Conservation (phyloP, 2,797 vertebrate species). For the Characodon lateralis region DNA sequence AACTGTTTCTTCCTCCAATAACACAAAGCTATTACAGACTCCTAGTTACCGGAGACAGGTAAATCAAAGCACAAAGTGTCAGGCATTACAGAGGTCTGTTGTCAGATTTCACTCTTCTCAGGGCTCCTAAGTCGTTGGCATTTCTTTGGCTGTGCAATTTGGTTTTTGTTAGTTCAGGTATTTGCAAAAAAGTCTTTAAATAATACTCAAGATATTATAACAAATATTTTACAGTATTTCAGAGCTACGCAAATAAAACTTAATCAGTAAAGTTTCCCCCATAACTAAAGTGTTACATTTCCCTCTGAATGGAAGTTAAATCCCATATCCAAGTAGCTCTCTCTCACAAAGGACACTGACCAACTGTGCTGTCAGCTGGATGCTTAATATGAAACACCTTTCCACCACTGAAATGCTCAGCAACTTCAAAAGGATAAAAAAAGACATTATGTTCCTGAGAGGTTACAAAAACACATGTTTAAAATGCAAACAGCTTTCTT, state of each 20-base stretch:
- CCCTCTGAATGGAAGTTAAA: constrained; percentile 55
- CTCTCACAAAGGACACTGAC: constrained; percentile 65
- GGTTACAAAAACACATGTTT: constrained; percentile 46
- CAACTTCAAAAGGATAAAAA: constrained; percentile 59
- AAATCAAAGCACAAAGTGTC: background rate
- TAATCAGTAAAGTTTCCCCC: constrained; percentile 27
- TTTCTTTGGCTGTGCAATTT: constrained; percentile 2
- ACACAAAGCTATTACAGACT: background rate
- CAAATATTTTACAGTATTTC: constrained; percentile 50
- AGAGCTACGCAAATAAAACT: constrained; percentile 63
- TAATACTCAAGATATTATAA: constrained; percentile 32
- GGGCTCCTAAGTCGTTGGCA: background rate
- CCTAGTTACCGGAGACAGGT: background rate
- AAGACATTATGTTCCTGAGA: constrained; percentile 45
- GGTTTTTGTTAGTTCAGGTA: background rate
- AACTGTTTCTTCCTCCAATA: background rate
- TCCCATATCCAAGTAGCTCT: constrained; percentile 40
- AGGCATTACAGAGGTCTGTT: background rate
- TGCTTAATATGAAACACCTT: constrained; percentile 80
- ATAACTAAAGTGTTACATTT: constrained; percentile 47
- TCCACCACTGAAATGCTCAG: constrained; percentile 60
- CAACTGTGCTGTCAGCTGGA: constrained; percentile 74
- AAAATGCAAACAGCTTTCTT: constrained; percentile 51
- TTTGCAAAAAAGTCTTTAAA: constrained; percentile 21
- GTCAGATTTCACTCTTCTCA: background rate